Percentiles rank a stretch among this genome's conserved stretches.
phyloP scores from a whole-genome alignment of 1,140 invertebrate genomes.

The Drosophila pachea region DNA sequence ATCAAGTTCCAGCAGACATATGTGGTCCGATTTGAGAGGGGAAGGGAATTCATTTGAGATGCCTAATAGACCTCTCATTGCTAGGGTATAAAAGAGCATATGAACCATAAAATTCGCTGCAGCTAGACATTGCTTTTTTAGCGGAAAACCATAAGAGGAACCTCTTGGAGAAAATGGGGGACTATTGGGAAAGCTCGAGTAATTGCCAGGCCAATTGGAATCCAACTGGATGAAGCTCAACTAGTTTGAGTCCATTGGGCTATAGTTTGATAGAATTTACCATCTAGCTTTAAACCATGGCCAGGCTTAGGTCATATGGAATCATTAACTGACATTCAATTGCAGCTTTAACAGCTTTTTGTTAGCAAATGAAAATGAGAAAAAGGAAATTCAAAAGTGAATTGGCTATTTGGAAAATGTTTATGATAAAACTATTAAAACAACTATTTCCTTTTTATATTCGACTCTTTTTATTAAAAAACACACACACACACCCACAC shows the following conservation, averaged over 20 bases:
- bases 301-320: constrained; percentile 1
- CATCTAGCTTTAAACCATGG: constrained; percentile 6
- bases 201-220: background rate
- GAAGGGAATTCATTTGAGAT: too few species aligned
- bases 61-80: too few species aligned
- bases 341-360: constrained; percentile 22
- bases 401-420: constrained; percentile 62
- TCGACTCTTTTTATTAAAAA: constrained; percentile 71
- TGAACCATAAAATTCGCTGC: too few species aligned
- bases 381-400: constrained; percentile 31
- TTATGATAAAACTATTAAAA: constrained; percentile 78
- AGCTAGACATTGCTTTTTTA: too few species aligned
- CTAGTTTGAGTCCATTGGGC: background rate
- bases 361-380: background rate
- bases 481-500: constrained; percentile 26
- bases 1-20: too few species aligned
- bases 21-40: too few species aligned
- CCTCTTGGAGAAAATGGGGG: too few species aligned
- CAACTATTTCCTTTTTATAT: constrained; percentile 76
- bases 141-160: too few species aligned
- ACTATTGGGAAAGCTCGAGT: too few species aligned
- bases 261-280: background rate
- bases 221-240: background rate
- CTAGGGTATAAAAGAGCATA: too few species aligned
- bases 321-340: constrained; percentile 10